Evolutionary conservation across 2,797 vertebrate species (phyloP), one percentile per base, ranked within the genome.

Genomic region (Esox masquinongy): DNA sequence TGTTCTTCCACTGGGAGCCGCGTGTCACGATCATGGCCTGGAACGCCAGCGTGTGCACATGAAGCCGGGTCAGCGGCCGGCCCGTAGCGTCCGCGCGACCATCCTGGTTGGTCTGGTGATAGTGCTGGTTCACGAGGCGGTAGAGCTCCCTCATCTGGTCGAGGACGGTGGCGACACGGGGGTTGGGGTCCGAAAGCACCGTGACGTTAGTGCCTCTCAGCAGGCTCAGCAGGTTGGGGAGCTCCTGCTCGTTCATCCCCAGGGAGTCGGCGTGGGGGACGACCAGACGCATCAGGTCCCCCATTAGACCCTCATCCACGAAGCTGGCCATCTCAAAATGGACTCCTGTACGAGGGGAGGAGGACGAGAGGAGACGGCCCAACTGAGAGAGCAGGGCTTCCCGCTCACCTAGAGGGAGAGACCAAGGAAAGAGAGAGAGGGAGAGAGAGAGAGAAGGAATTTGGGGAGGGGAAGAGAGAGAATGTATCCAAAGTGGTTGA

Each of bases 301-400:
- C 85, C 93, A 96, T 91, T 74, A 96, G 91, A 68, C 78, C 89
- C 75, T 94, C 90, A 17, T 96, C 95, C 14, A 95, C 94, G 77
- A 96, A 96, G 82, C 95, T 95, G 78, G 95, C 95, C 95, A 95
- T 96, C 87, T 96, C 95, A 85, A 96, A 95, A 79, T 96, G 95
- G 43, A 94, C 86, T 1, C 91, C 92, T 0, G 94, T 93, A 53
- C 87, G 82, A 51, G 90, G 85, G 5, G 91, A 88, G 0, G 92
- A 91, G 16, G 92, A 88, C 66, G 88, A 82, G 50, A 95, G 82
- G 77, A 95, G 86, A 26, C 81, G 43, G 4, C 90, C 86, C 74
- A 96, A 89, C 51, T 79, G 91, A 64, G 90, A 90, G 39, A 96
- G 81, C 63, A 95, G 89, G 36, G 87, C 85, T 0, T 88, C 88